Base-by-base conservation (phyloP, 2,888 invertebrate species). In the Choreutis nemorana region DNA sequence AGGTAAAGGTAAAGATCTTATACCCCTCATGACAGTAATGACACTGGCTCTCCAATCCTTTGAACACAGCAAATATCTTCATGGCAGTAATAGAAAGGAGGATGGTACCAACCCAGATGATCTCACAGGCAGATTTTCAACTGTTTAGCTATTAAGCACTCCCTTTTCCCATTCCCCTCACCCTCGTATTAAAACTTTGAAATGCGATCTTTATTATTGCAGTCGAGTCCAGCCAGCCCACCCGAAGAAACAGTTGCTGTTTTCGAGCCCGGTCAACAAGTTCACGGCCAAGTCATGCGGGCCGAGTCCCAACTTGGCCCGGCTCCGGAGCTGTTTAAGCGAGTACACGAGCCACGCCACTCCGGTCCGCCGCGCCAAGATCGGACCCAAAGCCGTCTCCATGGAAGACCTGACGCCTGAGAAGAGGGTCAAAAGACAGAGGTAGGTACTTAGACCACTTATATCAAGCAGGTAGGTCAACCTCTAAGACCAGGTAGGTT, bases 361-460 rank as follows among this genome's bases (percentile, higher is more conserved):
- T 3, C 48, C 49, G 0, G 35, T 36, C 7, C 40, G 52, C n/a
- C 49, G 52, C 0, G 38, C 35, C 7, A 54, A 55, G 30, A 55
- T 58, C 20, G 52, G 55, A 2, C 53, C 66, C 16, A 78, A 77
- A 30, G 72, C 72, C 0, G 54, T 54, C 1, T 78, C 77, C 0
- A 72, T 78, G 72, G 77, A 78, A 27, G 75, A 78, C 36, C 45
- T 78, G 23, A 77, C 77, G 6, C 77, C 77, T 0, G 59, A 48
- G 2, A 77, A 71, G 36, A 50, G 54, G 34, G 42, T 52, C 7
- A n/a, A n/a, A n/a, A n/a, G n/a, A n/a, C n/a, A n/a, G n/a, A n/a
- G n/a, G n/a, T n/a, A n/a, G n/a, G n/a, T n/a, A n/a, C n/a, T n/a
- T n/a, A n/a, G n/a, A n/a, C n/a, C n/a, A n/a, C n/a, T n/a, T n/a